Evolutionary conservation across 2,797 vertebrate genomes (phyloP).

Genomic region (Chiroxiphia lanceolata): DNA sequence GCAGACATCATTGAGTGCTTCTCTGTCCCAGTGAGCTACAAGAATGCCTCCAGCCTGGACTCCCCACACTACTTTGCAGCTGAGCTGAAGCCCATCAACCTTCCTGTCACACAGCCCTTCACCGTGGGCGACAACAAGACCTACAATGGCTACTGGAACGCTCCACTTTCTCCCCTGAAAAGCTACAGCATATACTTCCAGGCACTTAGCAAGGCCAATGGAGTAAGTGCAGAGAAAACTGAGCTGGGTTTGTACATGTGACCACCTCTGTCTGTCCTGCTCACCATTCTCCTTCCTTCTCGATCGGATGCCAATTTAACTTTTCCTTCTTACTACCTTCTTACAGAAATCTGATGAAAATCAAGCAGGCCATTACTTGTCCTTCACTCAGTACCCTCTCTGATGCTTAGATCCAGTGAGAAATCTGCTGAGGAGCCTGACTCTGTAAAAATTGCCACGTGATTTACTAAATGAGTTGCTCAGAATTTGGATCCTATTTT

Average conservation of each 20-base stretch:
- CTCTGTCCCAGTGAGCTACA: conserved; percentile 88
- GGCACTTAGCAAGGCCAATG: conserved; percentile 93
- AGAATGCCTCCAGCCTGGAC: conserved; percentile 88
- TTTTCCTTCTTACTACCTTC: neutral
- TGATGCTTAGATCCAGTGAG: neutral
- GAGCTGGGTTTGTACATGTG: neutral
- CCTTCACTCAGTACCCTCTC: neutral
- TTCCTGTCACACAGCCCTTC: conserved; percentile 90
- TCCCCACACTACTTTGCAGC: conserved; percentile 94
- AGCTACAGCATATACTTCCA: conserved; percentile 99
- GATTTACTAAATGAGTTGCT: neutral
- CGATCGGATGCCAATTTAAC: neutral
- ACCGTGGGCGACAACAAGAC: conserved; percentile 97
- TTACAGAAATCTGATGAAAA: neutral
- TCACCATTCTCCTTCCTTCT: neutral
- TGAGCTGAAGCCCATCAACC: conserved; percentile 87
- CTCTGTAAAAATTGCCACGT: neutral
- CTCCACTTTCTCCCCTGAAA: conserved; percentile 92
- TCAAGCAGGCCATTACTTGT: neutral
- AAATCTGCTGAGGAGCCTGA: neutral
- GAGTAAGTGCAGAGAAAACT: conserved; percentile 80
- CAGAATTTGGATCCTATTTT: neutral
- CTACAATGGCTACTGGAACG: conserved; percentile 95
- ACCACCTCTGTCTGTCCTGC: neutral
- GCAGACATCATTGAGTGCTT: conserved; percentile 89